Conservation (phyloP, 2,888 invertebrate genomes). For the Dioctria rufipes region DNA sequence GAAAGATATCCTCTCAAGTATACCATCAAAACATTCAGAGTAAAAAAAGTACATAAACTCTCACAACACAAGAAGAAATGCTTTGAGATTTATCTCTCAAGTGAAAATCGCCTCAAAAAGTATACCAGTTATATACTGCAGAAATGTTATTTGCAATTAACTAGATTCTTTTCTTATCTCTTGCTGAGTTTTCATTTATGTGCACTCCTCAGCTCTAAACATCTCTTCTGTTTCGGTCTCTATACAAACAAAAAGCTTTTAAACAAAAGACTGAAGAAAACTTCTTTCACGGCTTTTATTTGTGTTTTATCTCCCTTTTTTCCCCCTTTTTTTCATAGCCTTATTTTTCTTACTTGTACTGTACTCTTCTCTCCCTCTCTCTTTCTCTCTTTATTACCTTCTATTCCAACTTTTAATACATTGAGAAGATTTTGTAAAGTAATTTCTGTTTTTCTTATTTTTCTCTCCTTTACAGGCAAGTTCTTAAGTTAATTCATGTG, state of each 20-base stretch:
- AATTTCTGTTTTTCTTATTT: conserved; percentile 43
- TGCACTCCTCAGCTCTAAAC: conserved; percentile 43
- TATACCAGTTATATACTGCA: neutral
- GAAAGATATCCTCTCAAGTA: too few relatives aligned
- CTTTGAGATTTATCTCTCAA: too few relatives aligned
- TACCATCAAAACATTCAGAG: too few relatives aligned
- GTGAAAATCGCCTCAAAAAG: too few relatives aligned
- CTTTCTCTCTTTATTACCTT: conserved; percentile 10
- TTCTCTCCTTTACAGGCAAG: conserved; percentile 24
- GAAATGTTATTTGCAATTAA: conserved; percentile 35
- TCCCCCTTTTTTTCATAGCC: conserved; percentile 10
- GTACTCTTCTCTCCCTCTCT: conserved; percentile 14
- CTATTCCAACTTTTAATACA: conserved; percentile 30
- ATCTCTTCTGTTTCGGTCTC: conserved; percentile 5
- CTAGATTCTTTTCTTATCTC: conserved; percentile 40
- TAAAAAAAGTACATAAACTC: too few relatives aligned
- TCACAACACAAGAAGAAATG: too few relatives aligned
- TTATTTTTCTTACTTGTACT: conserved; percentile 28
- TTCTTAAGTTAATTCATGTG: conserved; percentile 57
- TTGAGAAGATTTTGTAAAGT: conserved; percentile 48
- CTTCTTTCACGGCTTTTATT: conserved; percentile 36
- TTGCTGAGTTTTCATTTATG: conserved; percentile 26
- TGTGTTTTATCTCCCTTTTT: conserved; percentile 24
- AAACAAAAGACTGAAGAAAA: conserved; percentile 42
- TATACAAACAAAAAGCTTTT: conserved; percentile 39